Evolutionary conservation across 2,888 invertebrate species (phyloP), one percentile per base, ranked within the genome.

Genomic region (Venusia cambrica): DNA sequence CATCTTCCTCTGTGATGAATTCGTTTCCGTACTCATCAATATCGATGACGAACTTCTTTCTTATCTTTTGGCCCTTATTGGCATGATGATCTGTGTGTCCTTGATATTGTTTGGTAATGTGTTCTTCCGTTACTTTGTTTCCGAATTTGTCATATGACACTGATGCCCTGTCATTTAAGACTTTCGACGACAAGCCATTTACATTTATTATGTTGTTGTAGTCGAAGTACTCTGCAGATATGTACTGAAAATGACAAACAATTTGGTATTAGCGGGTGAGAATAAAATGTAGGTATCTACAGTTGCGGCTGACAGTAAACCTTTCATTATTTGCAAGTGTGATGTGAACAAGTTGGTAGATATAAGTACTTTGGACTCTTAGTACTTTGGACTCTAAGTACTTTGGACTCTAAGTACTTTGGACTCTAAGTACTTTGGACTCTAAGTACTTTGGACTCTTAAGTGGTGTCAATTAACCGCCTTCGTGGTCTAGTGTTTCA

Each of bases 1-100:
- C 57, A 46, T 81, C 78, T 45, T 71, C 59, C 50, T 81, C 78
- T n/a, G 44, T 48, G 3, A 80, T 51, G 0, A 26, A 45, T 47
- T 73, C 66, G 5, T 63, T 49, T 2, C 80, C 83, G 0, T 19
- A 5, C 1, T 52, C 57, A 30, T 78, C 74, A 0, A 45, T 43
- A 7, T 54, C 57, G 1, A 76, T 62, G 0, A 53, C 46, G 2
- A 73, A 45, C 0, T 45, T 67, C 42, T 51, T 55, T 12, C 6
- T 11, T 1, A 38, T 14, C 14, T 18, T 29, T 19, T 36, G 24
- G 1, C 24, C 24, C 11, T 24, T 22, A 3, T 30, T 19, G 2
- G 14, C 19, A 16, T 15, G 19, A 6, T 15, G 1, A 2, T 19
- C 5, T 1, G 17, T n/a, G 7, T 25, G 11, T 5, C 15, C 37